Evolutionary conservation across 2,888 invertebrate genomes (phyloP).

Genomic region (Tinea trinotella): DNA sequence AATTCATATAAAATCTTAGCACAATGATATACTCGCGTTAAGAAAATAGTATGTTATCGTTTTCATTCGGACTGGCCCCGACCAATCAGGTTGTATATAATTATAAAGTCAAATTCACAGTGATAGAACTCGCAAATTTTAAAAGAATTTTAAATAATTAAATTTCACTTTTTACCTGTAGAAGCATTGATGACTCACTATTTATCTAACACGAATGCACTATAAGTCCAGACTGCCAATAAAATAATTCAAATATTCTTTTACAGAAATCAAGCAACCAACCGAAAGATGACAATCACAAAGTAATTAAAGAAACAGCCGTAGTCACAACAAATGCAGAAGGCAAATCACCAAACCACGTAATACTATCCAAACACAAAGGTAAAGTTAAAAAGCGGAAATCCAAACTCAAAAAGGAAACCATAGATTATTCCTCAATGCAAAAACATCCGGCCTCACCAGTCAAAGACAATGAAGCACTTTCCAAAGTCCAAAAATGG

Average conservation of each 20-base stretch:
- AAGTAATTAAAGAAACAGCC: conserved; percentile 55
- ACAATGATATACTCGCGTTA: no score
- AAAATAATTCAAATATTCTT: conserved; percentile 11
- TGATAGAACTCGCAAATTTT: no score
- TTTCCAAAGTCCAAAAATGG: conserved; percentile 90
- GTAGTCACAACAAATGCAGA: conserved; percentile 60
- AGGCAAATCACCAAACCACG: conserved; percentile 71
- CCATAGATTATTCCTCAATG: conserved; percentile 83
- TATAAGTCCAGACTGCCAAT: background rate
- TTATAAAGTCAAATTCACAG: no score
- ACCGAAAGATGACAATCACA: conserved; percentile 48
- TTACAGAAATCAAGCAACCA: conserved; percentile 52
- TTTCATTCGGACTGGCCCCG: no score
- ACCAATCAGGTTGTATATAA: no score
- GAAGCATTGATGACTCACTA: no score
- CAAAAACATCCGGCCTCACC: conserved; percentile 74
- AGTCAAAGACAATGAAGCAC: conserved; percentile 69
- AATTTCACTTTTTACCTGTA: no score
- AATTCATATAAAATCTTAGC: no score
- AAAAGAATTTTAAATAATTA: no score
- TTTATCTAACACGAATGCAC: conserved; percentile 1
- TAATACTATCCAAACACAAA: conserved; percentile 62
- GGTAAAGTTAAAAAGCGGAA: conserved; percentile 67
- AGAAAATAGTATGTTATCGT: no score
- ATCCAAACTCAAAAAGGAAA: conserved; percentile 77